phyloP scores from a whole-genome alignment of 1,140 invertebrate genomes.

The Zelostemma sp. region DNA sequence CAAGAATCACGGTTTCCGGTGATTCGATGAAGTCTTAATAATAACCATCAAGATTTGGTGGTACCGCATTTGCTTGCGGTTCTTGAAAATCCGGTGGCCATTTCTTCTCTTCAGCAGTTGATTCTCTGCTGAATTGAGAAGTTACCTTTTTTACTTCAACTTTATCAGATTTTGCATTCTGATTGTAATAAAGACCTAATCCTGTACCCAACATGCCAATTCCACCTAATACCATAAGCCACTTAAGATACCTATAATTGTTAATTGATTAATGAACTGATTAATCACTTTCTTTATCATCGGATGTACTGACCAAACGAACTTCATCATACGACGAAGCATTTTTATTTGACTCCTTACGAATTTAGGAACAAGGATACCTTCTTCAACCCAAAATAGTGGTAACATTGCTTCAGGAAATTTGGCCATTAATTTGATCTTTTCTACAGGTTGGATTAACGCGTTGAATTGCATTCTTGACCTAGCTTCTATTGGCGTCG shows the following conservation, averaged over 20 bases:
- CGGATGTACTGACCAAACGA: constrained; percentile 49
- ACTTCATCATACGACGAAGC: constrained; percentile 45
- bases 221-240: no score
- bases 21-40: no score
- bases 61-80: constrained; percentile 50
- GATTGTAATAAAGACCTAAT: no score
- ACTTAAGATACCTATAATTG: no score
- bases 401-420: constrained; percentile 75
- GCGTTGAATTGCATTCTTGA: constrained; percentile 83
- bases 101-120: constrained; percentile 42
- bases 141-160: constrained; percentile 56
- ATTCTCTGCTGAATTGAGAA: constrained; percentile 37
- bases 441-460: constrained; percentile 74
- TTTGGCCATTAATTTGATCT: constrained; percentile 76
- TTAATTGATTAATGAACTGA: no score
- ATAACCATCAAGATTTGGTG: constrained; percentile 53
- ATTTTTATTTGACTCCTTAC: constrained; percentile 54
- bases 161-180: no score
- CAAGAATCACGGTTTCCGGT: no score
- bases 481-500: constrained; percentile 76
- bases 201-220: no score
- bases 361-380: constrained; percentile 49
- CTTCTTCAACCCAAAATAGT: constrained; percentile 84
- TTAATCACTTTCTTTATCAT: no score
- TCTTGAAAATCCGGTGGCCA: constrained; percentile 56